Conservation (phyloP, 2,113 vertebrate genomes). For the Empidonax traillii region DNA sequence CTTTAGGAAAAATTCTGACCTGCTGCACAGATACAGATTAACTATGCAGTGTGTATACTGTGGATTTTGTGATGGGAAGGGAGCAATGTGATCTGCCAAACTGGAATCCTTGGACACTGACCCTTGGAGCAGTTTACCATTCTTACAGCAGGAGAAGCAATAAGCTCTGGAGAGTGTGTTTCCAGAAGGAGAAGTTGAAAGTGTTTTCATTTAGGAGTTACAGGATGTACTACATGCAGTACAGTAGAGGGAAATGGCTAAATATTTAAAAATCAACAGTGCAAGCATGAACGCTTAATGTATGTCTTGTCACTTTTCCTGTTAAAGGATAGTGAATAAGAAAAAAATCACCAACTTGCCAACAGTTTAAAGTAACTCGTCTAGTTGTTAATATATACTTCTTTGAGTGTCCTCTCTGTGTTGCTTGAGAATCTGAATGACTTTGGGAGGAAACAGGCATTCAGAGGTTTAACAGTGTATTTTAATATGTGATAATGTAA, state of each 20-base stretch:
- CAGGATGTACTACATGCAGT: not conserved
- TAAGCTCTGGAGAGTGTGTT: not conserved
- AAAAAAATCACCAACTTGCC: not conserved
- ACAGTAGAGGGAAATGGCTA: accelerated
- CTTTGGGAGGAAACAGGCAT: not conserved
- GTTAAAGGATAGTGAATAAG: not conserved
- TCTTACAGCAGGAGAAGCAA: not conserved
- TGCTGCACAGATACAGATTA: not conserved
- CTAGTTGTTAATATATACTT: not conserved
- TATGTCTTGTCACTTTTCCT: not conserved
- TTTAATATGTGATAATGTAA: not conserved
- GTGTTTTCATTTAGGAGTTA: not conserved
- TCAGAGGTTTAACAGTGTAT: not conserved
- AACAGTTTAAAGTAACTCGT: not conserved
- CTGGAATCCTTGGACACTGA: not conserved
- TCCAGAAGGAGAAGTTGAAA: not conserved
- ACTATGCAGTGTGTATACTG: too few species aligned
- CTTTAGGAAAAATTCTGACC: not conserved
- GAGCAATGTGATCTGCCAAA: not conserved
- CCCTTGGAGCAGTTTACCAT: not conserved
- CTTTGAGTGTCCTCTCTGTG: not conserved
- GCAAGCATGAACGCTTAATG: not conserved
- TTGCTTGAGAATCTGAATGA: not conserved
- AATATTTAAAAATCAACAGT: not conserved
- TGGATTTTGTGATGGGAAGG: not conserved